Evolutionary conservation across 2,113 vertebrate genomes (phyloP).

Genomic region (Laticauda laticaudata): DNA sequence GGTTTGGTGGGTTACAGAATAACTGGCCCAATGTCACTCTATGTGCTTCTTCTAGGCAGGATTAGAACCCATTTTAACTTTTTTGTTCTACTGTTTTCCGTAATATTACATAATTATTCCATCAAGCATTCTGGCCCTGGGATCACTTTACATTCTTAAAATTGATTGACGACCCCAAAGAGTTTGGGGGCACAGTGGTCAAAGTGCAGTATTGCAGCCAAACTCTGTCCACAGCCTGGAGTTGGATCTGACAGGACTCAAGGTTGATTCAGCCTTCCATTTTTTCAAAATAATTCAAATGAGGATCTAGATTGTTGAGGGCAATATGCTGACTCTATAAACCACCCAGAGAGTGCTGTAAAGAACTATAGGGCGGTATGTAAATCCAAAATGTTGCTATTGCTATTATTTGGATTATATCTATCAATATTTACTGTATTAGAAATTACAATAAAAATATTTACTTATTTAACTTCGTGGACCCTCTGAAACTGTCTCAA

Average conservation of each 20-base stretch:
- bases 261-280: too few species aligned
- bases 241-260: too few species aligned
- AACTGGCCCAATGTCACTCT: neutral
- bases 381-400: neutral
- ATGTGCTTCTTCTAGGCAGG: neutral
- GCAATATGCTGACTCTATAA: neutral
- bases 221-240: too few species aligned
- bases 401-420: neutral
- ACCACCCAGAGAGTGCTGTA: too few species aligned
- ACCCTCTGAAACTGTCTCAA: neutral
- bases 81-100: neutral
- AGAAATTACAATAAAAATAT: neutral
- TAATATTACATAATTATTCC: neutral
- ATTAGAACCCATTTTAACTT: neutral
- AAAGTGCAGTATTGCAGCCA: too few species aligned
- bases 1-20: neutral
- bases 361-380: too few species aligned
- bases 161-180: neutral
- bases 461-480: neutral
- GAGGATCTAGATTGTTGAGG: neutral
- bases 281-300: too few species aligned
- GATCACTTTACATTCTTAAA: neutral
- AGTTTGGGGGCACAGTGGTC: neutral
- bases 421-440: neutral
- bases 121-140: neutral